Evolutionary conservation across 2,113 vertebrate species (phyloP).

Genomic region (Bombycilla garrulus): DNA sequence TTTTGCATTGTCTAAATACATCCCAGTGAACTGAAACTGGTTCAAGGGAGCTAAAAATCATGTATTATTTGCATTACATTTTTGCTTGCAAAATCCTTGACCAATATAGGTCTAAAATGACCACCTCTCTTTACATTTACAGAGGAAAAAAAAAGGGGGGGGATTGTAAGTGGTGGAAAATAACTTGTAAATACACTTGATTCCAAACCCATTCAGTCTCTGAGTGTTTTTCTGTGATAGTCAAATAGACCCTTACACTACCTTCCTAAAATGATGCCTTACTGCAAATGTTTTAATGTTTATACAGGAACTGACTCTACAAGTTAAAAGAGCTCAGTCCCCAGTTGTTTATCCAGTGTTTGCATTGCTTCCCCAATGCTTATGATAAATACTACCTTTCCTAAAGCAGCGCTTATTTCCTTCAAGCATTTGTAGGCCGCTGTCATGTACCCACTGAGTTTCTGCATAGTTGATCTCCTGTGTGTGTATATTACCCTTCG

Average conservation of each 20-base stretch:
- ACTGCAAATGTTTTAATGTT: background rate
- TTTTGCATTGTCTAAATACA: background rate
- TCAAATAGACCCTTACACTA: background rate
- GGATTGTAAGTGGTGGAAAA: background rate
- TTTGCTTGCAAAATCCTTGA: background rate
- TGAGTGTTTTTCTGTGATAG: background rate
- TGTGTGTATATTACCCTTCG: background rate
- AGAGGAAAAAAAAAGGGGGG: background rate
- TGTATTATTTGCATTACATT: background rate
- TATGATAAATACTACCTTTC: background rate
- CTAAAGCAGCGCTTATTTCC: background rate
- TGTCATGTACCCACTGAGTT: background rate
- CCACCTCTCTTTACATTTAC: fast-evolving
- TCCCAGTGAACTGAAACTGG: background rate
- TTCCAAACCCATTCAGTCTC: background rate
- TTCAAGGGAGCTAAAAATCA: background rate
- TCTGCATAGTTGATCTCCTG: background rate
- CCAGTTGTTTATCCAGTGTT: background rate
- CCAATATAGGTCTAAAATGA: background rate
- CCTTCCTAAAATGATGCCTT: background rate
- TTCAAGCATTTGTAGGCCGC: background rate
- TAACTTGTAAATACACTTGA: background rate
- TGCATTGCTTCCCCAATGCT: background rate
- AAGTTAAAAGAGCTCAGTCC: background rate
- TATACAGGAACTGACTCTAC: background rate